Evolutionary conservation across 2,113 vertebrate species (phyloP), one percentile per base, ranked within the genome.

Genomic region (Macrotus californicus): DNA sequence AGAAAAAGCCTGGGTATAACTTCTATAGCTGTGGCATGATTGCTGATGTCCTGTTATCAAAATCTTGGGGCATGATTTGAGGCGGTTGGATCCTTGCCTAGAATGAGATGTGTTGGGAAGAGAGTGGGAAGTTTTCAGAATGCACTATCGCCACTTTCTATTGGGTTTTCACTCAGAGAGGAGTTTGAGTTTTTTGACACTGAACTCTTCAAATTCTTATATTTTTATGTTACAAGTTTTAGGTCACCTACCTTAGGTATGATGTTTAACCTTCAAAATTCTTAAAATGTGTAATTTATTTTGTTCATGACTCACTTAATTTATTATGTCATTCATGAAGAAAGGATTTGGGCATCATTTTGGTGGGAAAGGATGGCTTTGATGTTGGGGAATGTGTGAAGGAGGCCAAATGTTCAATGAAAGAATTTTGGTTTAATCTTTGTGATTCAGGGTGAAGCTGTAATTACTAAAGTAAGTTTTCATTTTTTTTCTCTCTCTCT

Each of bases 391-490:
- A 69, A 64, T 93, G 3, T 89, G n/a, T 92, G 31, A 16, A 85
- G 15, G 16, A n/a, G 2, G 24, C 66, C 54, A 80, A 54, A 79
- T 91, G 13, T 83, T 26, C 82, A 82, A 1, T 41, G n/a, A 93
- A 93, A 95, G 7, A 94, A 26, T 91, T 82, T 85, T 64, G 50
- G 12, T 87, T 87, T 87, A 77, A 64, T 83, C 19, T 67, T 70
- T 31, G 26, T 66, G 64, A 92, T 56, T 96, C 90, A 41, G 54
- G n/a, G 22, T 31, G 11, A 81, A 73, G 48, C 8, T 86, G 3
- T 64, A 75, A 14, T 86, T 50, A 59, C 7, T 85, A 52, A 89
- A 50, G 18, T 72, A 89, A 82, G 46, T 75, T 77, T 54, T 11
- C 70, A 34, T 36, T 59, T 66, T 72, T 88, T 77, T 91, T n/a